Conservation (phyloP, 2,888 invertebrate genomes). For the Stenodema calcarata region DNA sequence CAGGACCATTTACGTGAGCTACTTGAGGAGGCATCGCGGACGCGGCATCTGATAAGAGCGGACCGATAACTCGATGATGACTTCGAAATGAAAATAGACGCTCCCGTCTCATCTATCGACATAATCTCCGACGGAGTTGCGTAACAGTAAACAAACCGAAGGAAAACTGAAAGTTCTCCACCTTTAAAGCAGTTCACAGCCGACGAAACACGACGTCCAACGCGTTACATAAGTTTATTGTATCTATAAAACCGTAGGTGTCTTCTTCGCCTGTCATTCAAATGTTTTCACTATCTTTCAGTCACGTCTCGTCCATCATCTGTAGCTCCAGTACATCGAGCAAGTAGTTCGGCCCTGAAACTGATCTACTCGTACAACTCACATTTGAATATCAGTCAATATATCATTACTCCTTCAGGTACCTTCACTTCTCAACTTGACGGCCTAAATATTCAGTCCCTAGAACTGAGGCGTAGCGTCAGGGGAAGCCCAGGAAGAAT, state of each 20-base stretch:
- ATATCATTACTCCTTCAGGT: too few species aligned
- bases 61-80: neutral
- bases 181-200: neutral
- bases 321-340: neutral
- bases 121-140: neutral
- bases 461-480: too few species aligned
- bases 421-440: too few species aligned
- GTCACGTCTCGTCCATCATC: neutral
- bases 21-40: neutral
- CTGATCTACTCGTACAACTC: too few species aligned
- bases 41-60: neutral
- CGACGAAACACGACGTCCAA: neutral
- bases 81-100: neutral
- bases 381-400: too few species aligned
- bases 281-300: neutral
- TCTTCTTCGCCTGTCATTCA: neutral
- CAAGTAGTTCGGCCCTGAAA: neutral
- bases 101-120: neutral
- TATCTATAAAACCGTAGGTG: neutral
- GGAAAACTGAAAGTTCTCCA: neutral
- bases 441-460: too few species aligned
- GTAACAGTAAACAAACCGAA: neutral
- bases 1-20: conserved; percentile 4
- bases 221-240: neutral
- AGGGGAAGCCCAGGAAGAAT: too few species aligned